phyloP scores from a whole-genome alignment of 2,113 vertebrate species.

The Pantherophis guttatus region DNA sequence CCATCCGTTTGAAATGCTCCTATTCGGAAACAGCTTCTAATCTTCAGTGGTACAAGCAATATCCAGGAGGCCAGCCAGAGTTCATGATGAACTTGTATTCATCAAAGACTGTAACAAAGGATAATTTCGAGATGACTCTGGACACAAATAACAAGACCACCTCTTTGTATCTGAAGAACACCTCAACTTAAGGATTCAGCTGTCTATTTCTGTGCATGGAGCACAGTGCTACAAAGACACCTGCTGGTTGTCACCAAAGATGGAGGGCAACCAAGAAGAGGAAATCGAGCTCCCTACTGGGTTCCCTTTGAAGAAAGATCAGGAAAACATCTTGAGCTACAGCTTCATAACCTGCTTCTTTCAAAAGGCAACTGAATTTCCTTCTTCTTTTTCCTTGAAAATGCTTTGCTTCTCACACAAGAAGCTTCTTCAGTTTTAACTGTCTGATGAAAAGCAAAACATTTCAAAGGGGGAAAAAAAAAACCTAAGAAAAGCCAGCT shows the following conservation, averaged over 20 bases:
- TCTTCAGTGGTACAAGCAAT: background rate
- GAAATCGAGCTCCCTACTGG: background rate
- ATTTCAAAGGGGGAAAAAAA: too few species aligned
- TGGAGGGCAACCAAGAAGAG: background rate
- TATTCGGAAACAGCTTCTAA: background rate
- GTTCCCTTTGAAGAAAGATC: background rate
- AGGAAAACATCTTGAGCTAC: background rate
- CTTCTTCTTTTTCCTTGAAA: background rate
- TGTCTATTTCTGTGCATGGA: background rate
- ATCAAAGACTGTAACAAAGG: accelerated
- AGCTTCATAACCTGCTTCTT: background rate
- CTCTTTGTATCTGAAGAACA: background rate
- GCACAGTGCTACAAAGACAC: background rate
- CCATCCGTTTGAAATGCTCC: background rate
- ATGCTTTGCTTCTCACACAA: too few species aligned
- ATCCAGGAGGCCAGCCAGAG: background rate
- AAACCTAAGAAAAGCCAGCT: too few species aligned
- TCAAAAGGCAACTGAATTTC: background rate
- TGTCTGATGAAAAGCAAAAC: too few species aligned
- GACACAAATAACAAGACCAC: background rate
- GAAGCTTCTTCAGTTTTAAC: too few species aligned
- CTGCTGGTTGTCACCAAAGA: background rate
- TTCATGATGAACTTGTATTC: background rate
- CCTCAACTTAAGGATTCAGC: background rate
- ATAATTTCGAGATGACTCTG: background rate